Percentiles rank a stretch among this genome's conserved stretches.
Evolutionary conservation across 2,888 invertebrate species (phyloP).

Genomic region (Hirtodrosophila duncani): DNA sequence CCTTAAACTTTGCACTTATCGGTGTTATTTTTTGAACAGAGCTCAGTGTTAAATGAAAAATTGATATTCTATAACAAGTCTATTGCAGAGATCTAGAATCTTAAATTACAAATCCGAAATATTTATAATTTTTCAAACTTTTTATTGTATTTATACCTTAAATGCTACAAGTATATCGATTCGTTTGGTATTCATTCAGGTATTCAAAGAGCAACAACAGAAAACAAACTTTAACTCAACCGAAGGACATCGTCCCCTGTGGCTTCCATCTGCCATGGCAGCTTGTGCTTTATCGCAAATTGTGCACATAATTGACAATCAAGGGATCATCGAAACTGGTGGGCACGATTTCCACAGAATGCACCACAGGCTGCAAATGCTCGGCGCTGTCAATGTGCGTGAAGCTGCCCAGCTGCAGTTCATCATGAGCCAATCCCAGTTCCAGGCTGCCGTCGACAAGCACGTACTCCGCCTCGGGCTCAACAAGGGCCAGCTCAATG

Average conservation of each 20-base stretch:
- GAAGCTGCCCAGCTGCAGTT: slow-evolving; percentile 65
- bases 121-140: too few species aligned
- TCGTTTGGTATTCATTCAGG: too few species aligned
- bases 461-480: slow-evolving; percentile 68
- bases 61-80: too few species aligned
- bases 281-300: slow-evolving; percentile 42
- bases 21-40: too few species aligned
- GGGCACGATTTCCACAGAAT: slow-evolving; percentile 74
- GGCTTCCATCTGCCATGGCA: not conserved
- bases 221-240: slow-evolving; percentile 18
- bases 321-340: slow-evolving; percentile 66
- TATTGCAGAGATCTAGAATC: too few species aligned
- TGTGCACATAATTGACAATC: slow-evolving; percentile 69
- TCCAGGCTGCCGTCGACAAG: slow-evolving; percentile 52
- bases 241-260: slow-evolving; percentile 5
- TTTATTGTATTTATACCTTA: too few species aligned
- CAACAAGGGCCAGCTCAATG: slow-evolving; percentile 48
- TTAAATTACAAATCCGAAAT: too few species aligned
- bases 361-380: slow-evolving; percentile 72
- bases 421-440: slow-evolving; percentile 40
- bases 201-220: slow-evolving; percentile 5
- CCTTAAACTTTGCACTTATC: too few species aligned
- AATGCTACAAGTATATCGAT: too few species aligned
- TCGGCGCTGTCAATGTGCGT: slow-evolving; percentile 69
- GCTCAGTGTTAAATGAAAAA: too few species aligned